Base-by-base conservation (phyloP, 2,888 invertebrate genomes). In the Metallyticus violacea region DNA sequence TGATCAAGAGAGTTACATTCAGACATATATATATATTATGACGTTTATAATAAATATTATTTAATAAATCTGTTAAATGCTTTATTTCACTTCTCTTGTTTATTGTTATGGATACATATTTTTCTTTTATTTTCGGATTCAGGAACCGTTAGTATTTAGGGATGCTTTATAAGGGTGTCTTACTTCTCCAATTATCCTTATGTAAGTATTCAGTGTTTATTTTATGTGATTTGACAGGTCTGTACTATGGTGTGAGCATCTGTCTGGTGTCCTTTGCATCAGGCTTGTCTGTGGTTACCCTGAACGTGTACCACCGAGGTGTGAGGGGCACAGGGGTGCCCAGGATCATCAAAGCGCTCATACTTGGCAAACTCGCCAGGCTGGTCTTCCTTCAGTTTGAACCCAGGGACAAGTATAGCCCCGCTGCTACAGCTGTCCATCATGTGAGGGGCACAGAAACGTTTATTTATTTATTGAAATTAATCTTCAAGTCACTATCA, bases 301-400 rank as follows among this genome's bases (percentile, higher is more conserved):
- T 97, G 88, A 97, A 97, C 91, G 95, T 97, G 90, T 97, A 97
- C 92, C 97, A 97, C 93, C 94, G 97, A 91, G 97, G 97, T 89
- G 95, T 96, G 89, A 93, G 96, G 91, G 97, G 97, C 89, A 95
- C 95, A 89, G 95, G 96, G 90, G 96, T 97, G 88, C 97, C 97
- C 81, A 93, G 93, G 82, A 91, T 95, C 89, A 92, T 96, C 85
- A 94, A 95, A 90, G 95, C 94, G 89, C 92, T 97, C 89, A 95
- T 96, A 89, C 93, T 97, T 90, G 95, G 95, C 90, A 93, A 96
- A 89, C 93, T 97, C 89, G 96, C 97, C 88, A 94, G 94, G 89
- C 91, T 96, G 89, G 94, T 96, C 89, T 95, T 95, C 91, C 95
- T 96, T 92, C 94, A 94, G 91, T 95, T 96, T 90, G 95, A 95